phyloP scores from a whole-genome alignment of 1,140 invertebrate genomes.

The Aphidius gifuensis region DNA sequence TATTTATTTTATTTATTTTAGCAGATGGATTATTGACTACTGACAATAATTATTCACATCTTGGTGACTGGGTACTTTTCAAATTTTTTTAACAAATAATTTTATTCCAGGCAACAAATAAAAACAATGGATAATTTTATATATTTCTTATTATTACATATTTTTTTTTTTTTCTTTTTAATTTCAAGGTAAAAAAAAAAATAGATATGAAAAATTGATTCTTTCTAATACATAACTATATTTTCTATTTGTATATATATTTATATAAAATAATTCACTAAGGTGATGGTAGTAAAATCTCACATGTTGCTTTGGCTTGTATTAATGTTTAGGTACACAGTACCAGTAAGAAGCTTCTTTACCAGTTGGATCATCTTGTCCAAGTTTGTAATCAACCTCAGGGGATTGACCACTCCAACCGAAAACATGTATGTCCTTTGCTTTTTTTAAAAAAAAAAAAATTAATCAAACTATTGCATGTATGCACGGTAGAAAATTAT shows the following conservation, averaged over 20 bases:
- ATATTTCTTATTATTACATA: too few species aligned
- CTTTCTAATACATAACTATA: too few species aligned
- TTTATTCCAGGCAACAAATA: neutral
- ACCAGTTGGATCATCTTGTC: slow-evolving; percentile 92
- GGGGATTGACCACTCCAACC: slow-evolving; percentile 62
- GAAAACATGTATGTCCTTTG: slow-evolving; percentile 69
- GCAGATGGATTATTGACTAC: too few species aligned
- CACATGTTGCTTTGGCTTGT: slow-evolving; percentile 28
- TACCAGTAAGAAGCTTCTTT: slow-evolving; percentile 93
- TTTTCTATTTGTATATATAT: too few species aligned
- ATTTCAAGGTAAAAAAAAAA: neutral
- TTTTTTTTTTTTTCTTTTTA: neutral
- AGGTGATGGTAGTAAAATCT: slow-evolving; percentile 24
- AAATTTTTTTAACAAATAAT: too few species aligned
- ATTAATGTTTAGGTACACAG: slow-evolving; percentile 78
- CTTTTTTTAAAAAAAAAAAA: slow-evolving; percentile 1
- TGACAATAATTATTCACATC: slow-evolving; percentile 4
- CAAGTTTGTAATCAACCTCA: slow-evolving; percentile 91
- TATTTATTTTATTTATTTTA: too few species aligned
- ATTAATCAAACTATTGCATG: slow-evolving; percentile 5
- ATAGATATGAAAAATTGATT: too few species aligned
- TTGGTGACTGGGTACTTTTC: slow-evolving; percentile 42
- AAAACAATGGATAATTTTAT: neutral
- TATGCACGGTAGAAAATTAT: neutral
- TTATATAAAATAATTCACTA: slow-evolving; percentile 1